Conservation (phyloP, 2,113 vertebrate species). For the Engystomops pustulosus region DNA sequence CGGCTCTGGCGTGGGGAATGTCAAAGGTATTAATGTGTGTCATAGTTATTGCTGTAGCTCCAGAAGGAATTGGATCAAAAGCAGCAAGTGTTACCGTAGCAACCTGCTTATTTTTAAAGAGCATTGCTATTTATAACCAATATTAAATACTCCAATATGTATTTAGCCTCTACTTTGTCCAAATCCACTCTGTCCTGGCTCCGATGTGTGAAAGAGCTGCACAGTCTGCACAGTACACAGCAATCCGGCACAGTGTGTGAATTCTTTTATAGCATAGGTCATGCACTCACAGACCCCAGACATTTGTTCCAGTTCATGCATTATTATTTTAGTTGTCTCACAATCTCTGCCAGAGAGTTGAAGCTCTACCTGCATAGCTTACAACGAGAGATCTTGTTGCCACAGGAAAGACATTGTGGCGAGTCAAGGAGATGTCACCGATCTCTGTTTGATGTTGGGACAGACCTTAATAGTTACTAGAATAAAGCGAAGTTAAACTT, state of each 20-base stretch:
- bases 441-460: too few species aligned
- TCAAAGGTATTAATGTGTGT: conserved; percentile 44
- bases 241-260: conserved; percentile 25
- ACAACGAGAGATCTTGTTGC: too few species aligned
- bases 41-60: conserved; percentile 27
- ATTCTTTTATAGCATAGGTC: background rate
- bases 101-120: conserved; percentile 48
- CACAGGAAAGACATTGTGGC: too few species aligned
- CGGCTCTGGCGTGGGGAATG: conserved; percentile 17
- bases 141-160: conserved; percentile 34
- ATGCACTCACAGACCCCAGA: background rate
- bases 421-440: too few species aligned
- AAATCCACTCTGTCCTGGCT: conserved; percentile 35
- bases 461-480: too few species aligned
- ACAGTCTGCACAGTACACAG: conserved; percentile 39
- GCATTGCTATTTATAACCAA: conserved; percentile 48
- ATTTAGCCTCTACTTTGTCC: conserved; percentile 54
- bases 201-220: conserved; percentile 9
- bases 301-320: conserved; percentile 7
- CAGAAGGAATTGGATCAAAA: conserved; percentile 27
- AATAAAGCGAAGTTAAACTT: too few species aligned
- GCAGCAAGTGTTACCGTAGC: conserved; percentile 32
- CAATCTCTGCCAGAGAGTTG: background rate
- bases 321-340: conserved; percentile 9
- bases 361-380: too few species aligned